Evolutionary conservation across 1,140 invertebrate species (phyloP).

Genomic region (Papilio dardanus): DNA sequence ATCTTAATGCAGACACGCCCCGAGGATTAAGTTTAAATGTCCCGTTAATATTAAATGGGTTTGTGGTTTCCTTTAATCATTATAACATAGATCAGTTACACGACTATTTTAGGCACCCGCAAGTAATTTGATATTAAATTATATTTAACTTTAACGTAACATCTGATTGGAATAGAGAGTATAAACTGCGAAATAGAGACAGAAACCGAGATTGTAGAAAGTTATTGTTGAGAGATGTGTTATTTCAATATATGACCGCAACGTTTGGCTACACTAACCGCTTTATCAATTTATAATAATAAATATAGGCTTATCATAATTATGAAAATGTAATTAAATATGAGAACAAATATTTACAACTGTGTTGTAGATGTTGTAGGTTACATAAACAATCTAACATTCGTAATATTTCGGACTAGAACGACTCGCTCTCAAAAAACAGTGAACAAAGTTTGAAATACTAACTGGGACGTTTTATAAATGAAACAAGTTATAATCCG

Average conservation of each 20-base stretch:
- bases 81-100: not conserved
- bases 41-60: conserved; percentile 21
- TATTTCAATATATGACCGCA: not conserved
- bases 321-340: not conserved
- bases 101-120: not conserved
- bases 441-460: conserved; percentile 7
- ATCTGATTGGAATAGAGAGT: not conserved
- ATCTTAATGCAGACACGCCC: conserved; percentile 12
- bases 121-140: not conserved
- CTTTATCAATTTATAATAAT: not conserved
- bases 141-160: not conserved
- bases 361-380: too few relatives aligned
- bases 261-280: not conserved
- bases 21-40: conserved; percentile 21
- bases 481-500: conserved; percentile 20
- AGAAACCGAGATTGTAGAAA: not conserved
- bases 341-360: too few relatives aligned
- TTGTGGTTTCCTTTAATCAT: conserved; percentile 23
- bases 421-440: not conserved
- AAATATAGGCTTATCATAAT: not conserved
- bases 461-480: conserved; percentile 18
- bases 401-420: not conserved
- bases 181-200: not conserved
- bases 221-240: not conserved
- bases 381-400: not conserved